phyloP scores from a whole-genome alignment of 2,888 invertebrate genomes.

The Philereme vetulata region DNA sequence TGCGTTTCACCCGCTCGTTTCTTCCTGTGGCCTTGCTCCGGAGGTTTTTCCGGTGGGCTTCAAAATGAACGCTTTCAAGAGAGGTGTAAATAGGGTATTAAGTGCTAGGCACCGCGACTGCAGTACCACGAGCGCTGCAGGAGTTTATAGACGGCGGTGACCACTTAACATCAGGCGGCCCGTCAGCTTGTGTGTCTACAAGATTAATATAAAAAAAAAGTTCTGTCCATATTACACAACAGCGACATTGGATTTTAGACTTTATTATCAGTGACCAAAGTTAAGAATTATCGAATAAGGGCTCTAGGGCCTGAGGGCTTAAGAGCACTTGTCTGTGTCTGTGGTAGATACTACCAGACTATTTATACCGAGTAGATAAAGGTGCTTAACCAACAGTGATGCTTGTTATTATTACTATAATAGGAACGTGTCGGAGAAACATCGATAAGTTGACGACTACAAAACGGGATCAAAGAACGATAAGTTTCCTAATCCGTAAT shows the following conservation, averaged over 20 bases:
- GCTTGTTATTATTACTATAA: slow-evolving; percentile 15
- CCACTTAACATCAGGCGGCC: no score
- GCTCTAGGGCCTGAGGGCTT: slow-evolving; percentile 15
- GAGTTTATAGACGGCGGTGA: no score
- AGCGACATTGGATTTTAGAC: slow-evolving; percentile 20
- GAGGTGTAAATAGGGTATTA: no score
- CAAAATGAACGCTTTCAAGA: no score
- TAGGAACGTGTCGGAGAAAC: slow-evolving; percentile 4
- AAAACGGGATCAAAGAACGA: slow-evolving; percentile 16
- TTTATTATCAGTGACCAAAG: slow-evolving; percentile 23
- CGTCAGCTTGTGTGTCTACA: no score
- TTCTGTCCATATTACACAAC: slow-evolving; percentile 17
- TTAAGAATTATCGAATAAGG: slow-evolving; percentile 21
- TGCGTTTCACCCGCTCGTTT: no score
- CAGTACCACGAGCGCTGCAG: no score
- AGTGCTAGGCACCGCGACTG: no score
- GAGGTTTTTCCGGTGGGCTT: no score
- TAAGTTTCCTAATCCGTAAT: background rate
- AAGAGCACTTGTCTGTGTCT: slow-evolving; percentile 22
- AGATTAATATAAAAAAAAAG: no score
- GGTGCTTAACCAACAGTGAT: slow-evolving; percentile 10
- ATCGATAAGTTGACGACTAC: slow-evolving; percentile 8
- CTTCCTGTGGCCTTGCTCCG: no score
- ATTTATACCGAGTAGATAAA: slow-evolving; percentile 25
- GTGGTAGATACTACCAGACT: slow-evolving; percentile 22